Conservation (phyloP, 2,113 vertebrate species). For the Zapus hudsonius region DNA sequence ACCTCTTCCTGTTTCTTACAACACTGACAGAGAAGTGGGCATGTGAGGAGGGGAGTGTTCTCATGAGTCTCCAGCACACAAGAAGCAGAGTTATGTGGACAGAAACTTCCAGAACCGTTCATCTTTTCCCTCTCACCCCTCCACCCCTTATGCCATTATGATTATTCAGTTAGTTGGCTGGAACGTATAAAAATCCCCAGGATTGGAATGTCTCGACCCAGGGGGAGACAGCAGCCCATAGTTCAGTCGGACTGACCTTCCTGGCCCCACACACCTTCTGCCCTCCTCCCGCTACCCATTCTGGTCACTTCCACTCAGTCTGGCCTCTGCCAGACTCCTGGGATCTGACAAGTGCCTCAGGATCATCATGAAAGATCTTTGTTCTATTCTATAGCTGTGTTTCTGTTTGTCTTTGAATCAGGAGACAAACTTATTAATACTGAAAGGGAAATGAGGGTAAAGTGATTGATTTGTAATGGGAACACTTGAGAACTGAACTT, state of each 20-base stretch:
- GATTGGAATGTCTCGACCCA: background rate
- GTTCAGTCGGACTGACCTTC: background rate
- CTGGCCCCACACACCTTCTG: background rate
- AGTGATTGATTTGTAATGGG: background rate
- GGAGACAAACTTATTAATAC: background rate
- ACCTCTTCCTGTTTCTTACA: background rate
- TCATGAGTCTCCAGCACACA: background rate
- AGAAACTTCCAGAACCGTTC: background rate
- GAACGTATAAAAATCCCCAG: background rate
- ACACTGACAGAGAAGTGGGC: background rate
- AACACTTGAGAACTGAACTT: conserved; percentile 59
- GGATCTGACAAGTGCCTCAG: background rate
- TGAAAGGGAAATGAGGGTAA: background rate
- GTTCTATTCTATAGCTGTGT: conserved; percentile 5
- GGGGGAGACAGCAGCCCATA: background rate
- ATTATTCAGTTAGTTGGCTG: conserved; percentile 1
- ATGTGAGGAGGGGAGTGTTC: background rate
- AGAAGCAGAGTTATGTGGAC: background rate
- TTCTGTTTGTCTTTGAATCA: conserved; percentile 36
- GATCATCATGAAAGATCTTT: background rate
- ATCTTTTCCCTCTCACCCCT: background rate
- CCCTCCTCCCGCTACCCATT: background rate
- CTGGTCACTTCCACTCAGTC: background rate
- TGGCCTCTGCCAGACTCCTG: background rate
- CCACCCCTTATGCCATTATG: background rate